Conservation (phyloP, 2,888 invertebrate species). For the Leptogaster cylindrica region DNA sequence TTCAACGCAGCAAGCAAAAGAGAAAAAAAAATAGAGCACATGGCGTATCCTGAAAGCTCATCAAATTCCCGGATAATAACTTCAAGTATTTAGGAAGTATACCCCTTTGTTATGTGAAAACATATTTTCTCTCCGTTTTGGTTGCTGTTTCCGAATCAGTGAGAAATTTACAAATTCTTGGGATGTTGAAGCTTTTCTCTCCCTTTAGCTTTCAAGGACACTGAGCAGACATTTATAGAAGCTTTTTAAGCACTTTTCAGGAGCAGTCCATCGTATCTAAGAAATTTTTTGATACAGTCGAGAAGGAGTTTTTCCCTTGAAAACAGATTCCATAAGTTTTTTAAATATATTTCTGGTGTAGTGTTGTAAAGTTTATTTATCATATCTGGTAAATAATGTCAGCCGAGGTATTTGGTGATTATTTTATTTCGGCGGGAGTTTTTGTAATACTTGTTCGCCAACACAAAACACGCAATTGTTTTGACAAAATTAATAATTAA, state of each 20-base stretch:
- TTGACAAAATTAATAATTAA: no score
- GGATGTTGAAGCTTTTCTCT: conserved; percentile 17
- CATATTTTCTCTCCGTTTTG: no score
- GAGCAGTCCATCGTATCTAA: background rate
- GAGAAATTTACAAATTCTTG: no score
- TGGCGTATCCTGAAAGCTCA: background rate
- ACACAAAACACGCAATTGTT: no score
- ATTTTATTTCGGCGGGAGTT: conserved; percentile 1
- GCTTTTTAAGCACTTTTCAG: conserved; percentile 8
- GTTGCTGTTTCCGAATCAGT: no score
- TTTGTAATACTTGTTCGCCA: no score
- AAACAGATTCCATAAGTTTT: no score
- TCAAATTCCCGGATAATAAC: background rate
- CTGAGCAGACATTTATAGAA: background rate
- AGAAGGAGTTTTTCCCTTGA: conserved; percentile 3
- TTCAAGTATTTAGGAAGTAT: background rate
- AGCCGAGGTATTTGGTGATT: background rate
- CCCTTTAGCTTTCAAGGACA: conserved; percentile 18
- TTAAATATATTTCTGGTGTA: conserved; percentile 25
- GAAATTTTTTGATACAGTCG: conserved; percentile 29
- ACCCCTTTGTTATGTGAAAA: no score
- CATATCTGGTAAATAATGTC: conserved; percentile 4
- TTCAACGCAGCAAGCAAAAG: no score
- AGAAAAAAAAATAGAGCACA: conserved; percentile 10
- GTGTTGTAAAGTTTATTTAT: conserved; percentile 2